Percentiles rank a stretch among this genome's conserved stretches.
These are phyloP conservation scores for Desmophyllum pertusum DNA, from an alignment of 92 coral and sea anemone species.

Conservation along the genomic window DNA sequence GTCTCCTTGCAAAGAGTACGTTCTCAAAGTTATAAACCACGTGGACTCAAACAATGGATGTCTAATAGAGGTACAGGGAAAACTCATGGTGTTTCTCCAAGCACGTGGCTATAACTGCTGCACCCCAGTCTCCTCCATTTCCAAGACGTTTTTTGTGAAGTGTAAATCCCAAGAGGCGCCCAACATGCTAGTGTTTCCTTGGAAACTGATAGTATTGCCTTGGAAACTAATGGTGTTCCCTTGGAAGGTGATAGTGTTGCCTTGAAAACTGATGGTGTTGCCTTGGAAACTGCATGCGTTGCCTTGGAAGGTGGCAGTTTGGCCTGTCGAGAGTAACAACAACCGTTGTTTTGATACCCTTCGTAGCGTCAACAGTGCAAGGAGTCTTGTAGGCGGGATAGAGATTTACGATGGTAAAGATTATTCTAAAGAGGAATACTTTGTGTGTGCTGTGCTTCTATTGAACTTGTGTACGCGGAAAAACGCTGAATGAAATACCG, in stretches of 20 bases:
- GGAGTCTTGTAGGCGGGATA: slow-evolving; percentile 2
- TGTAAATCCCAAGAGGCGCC: slow-evolving; percentile 14
- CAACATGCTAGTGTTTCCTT: not conserved
- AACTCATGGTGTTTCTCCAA: slow-evolving; percentile 19
- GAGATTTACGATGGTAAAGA: slow-evolving; percentile 43
- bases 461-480: slow-evolving; percentile 60
- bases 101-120: slow-evolving; percentile 15
- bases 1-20: not conserved
- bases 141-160: slow-evolving; percentile 4
- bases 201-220: too few relatives aligned
- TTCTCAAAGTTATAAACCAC: too few relatives aligned
- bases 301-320: not conserved
- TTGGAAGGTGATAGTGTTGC: too few relatives aligned
- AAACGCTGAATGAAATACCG: slow-evolving; percentile 52
- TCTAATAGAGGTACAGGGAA: slow-evolving; percentile 6
- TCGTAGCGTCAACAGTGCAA: not conserved
- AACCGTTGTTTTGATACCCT: too few relatives aligned
- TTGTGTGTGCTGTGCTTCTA: too few relatives aligned
- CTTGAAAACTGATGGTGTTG: too few relatives aligned
- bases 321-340: too few relatives aligned
- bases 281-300: not conserved
- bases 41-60: not conserved
- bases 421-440: slow-evolving; percentile 21
- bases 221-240: too few relatives aligned
- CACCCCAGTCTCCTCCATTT: slow-evolving; percentile 16